Conservation (phyloP, 2,888 invertebrate species). For the Argyresthia albistria region DNA sequence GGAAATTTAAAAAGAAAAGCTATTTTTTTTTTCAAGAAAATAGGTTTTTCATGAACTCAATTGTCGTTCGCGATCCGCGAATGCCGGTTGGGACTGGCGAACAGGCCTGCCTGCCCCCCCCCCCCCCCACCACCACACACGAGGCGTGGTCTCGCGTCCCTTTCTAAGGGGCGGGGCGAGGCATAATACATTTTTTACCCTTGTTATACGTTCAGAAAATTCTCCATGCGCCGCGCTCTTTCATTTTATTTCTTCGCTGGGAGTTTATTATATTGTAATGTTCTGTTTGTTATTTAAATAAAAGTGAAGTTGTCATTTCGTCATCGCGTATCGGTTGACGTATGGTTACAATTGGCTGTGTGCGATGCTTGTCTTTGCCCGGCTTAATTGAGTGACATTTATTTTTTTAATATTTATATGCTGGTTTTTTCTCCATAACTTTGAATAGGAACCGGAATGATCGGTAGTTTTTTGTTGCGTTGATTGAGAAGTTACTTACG, state of each 20-base stretch:
- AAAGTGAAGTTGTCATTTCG: constrained; percentile 38
- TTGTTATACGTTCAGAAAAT: constrained; percentile 30
- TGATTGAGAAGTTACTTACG: not conserved
- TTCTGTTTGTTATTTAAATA: constrained; percentile 51
- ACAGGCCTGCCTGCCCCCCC: constrained; percentile 34
- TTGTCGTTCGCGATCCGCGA: constrained; percentile 52
- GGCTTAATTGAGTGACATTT: constrained; percentile 26
- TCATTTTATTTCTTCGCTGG: constrained; percentile 39
- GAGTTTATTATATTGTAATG: constrained; percentile 54
- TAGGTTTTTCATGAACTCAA: constrained; percentile 19
- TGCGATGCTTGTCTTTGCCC: constrained; percentile 19
- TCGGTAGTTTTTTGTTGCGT: constrained; percentile 6
- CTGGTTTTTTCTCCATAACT: constrained; percentile 4
- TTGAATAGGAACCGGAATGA: not conserved
- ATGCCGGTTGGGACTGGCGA: constrained; percentile 51
- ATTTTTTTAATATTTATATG: not conserved
- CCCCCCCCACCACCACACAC: constrained; percentile 26
- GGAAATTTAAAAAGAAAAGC: constrained; percentile 1
- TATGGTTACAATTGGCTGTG: constrained; percentile 10
- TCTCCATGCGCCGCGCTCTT: constrained; percentile 11
- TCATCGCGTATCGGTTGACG: constrained; percentile 28
- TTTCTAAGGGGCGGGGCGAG: constrained; percentile 5
- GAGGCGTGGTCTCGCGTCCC: constrained; percentile 40
- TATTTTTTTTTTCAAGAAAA: constrained; percentile 8
- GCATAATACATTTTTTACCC: constrained; percentile 28